A percentile compares a stretch with the other conserved stretches of the same genome.
Conservation (phyloP, 2,797 vertebrate genomes). For the Macroramphosus scolopax region DNA sequence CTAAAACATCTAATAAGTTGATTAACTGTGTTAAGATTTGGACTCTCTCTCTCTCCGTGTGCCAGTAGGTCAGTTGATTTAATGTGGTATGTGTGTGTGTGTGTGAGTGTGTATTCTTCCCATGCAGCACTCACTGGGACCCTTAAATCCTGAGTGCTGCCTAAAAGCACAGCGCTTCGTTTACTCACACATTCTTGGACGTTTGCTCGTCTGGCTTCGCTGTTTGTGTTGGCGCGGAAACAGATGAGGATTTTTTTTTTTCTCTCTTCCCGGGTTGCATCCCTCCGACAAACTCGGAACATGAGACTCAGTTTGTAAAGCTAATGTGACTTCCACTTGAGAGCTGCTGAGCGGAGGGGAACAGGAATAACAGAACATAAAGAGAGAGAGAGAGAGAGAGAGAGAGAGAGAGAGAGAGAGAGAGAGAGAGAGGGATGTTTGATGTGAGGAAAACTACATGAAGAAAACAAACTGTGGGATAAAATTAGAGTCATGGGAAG, state of each 20-base stretch:
- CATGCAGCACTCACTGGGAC: constrained; percentile 48
- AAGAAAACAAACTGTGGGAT: neutral
- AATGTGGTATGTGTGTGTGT: constrained; percentile 44
- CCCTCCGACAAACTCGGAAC: constrained; percentile 42
- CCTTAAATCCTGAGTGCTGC: constrained; percentile 49
- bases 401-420: neutral
- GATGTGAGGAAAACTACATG: neutral
- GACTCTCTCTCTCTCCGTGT: constrained; percentile 3
- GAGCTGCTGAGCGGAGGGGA: constrained; percentile 17
- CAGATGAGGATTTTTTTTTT: constrained; percentile 28
- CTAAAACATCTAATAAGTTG: neutral
- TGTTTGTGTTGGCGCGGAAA: constrained; percentile 61
- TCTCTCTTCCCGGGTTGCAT: constrained; percentile 17
- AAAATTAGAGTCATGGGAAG: constrained; percentile 25
- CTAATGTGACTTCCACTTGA: constrained; percentile 37
- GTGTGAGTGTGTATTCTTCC: constrained; percentile 58
- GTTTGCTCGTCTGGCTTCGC: constrained; percentile 44
- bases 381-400: too few species aligned
- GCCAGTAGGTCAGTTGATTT: constrained; percentile 52
- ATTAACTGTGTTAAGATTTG: constrained; percentile 12
- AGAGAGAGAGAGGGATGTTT: too few species aligned
- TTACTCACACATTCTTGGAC: constrained; percentile 53
- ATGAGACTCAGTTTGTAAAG: constrained; percentile 45
- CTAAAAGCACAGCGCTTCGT: constrained; percentile 43
- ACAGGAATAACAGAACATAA: neutral